These are phyloP conservation scores for Apomyelois bistriatella DNA, from an alignment of 2,888 invertebrate species.

Conservation along the genomic window DNA sequence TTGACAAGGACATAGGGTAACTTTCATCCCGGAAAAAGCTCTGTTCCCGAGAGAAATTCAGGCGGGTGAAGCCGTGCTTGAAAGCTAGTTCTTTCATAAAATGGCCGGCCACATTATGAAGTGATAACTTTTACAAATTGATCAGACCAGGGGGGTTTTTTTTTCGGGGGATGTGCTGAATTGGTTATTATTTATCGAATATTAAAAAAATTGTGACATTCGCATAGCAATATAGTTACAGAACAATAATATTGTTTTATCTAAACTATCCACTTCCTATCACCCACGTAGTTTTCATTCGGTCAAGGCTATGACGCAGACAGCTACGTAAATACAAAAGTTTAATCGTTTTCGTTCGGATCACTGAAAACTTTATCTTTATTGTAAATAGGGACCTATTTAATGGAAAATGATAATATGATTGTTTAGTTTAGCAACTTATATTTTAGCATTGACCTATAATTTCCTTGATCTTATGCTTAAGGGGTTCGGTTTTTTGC, in stretches of 20 bases:
- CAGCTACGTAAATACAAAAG: constrained; percentile 19
- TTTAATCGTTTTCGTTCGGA: constrained; percentile 15
- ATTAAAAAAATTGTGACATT: background rate
- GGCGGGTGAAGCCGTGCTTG: no score
- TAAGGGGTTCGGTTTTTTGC: background rate
- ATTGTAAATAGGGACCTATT: background rate
- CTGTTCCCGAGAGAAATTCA: no score
- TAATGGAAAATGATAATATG: background rate
- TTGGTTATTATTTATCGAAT: no score
- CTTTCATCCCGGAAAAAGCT: no score
- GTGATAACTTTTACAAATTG: no score
- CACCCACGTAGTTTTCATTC: constrained; percentile 27
- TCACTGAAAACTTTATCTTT: constrained; percentile 4
- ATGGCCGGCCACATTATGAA: no score
- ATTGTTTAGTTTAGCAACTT: background rate
- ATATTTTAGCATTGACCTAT: background rate
- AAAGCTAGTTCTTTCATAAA: no score
- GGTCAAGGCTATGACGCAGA: constrained; percentile 38
- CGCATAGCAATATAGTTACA: background rate
- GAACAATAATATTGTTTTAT: constrained; percentile 16
- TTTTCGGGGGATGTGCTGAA: no score
- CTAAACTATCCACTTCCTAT: constrained; percentile 26
- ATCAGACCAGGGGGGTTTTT: no score
- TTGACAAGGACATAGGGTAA: no score
- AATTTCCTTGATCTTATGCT: background rate